Evolutionary conservation across 2,113 vertebrate genomes (phyloP), one percentile per base, ranked within the genome.

Genomic region (Anguilla japonica): DNA sequence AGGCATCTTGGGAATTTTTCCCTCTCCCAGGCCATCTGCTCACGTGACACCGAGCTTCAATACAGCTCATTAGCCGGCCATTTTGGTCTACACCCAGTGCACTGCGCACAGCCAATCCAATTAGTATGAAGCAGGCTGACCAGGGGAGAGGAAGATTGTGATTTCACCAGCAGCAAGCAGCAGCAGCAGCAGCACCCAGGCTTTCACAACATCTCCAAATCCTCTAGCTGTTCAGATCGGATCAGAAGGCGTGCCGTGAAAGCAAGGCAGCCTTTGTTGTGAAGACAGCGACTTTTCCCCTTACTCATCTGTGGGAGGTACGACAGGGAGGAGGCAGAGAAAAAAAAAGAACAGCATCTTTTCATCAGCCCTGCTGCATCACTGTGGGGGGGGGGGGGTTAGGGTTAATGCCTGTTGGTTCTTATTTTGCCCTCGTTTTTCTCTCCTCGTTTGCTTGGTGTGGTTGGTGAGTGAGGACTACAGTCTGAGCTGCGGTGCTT

Each of bases 81-180:
- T 99, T 96, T 99, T 99, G 98, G 98, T 97, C 96, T 90, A 95
- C 97, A 98, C 98, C 97, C 96, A 94, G 95, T 95, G 96, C 92
- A 93, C 96, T 94, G 96, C 96, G 95, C 96, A 93, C 95, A 92
- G 87, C 95, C 97, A 95, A 96, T 94, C 96, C 95, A 93, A 86
- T 94, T 95, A 86, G 90, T 94, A 92, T 81, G 84, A 92, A 90
- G 92, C 81, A 88, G 91, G 93, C 94, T 82, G 82, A 89, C 92
- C 50, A 91, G 91, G 86, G 88, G 50, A 87, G 88, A 89, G 53
- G 91, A 94, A 91, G 91, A 89, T 88, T 90, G 92, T 91, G 90
- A 89, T 93, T 93, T 83, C 86, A 53, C 22, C 22, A 75, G 71
- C 20, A 29, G 71, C 71, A 88, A 88, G 57, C 86, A 85, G 84